phyloP scores from a whole-genome alignment of 2,888 invertebrate species.

The Drosophila anomalata region DNA sequence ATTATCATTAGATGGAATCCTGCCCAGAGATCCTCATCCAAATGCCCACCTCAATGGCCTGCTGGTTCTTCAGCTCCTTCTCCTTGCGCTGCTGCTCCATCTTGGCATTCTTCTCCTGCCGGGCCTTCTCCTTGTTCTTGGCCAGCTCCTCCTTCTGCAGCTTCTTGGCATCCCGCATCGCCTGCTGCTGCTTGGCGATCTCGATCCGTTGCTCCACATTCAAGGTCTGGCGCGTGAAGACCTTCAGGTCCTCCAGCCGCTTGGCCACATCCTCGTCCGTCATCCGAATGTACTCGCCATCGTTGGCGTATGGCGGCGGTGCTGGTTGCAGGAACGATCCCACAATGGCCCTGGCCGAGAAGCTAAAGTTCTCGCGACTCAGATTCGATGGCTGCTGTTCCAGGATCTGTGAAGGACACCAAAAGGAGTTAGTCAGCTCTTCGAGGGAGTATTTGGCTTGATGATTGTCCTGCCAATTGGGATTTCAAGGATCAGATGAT shows the following conservation, averaged over 20 bases:
- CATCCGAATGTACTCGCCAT: slow-evolving; percentile 90
- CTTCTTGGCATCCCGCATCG: slow-evolving; percentile 90
- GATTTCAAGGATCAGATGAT: neutral
- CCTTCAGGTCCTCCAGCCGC: slow-evolving; percentile 88
- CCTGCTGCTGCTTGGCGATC: slow-evolving; percentile 89
- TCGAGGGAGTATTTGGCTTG: neutral
- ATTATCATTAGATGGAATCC: neutral
- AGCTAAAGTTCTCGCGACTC: slow-evolving; percentile 95
- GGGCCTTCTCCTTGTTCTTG: slow-evolving; percentile 85
- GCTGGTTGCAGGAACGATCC: slow-evolving; percentile 95
- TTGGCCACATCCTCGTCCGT: slow-evolving; percentile 93
- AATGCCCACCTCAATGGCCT: slow-evolving; percentile 91
- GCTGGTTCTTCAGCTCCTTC: slow-evolving; percentile 92
- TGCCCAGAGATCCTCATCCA: neutral
- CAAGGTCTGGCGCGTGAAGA: slow-evolving; percentile 87
- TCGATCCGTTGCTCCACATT: slow-evolving; percentile 91
- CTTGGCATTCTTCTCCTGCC: slow-evolving; percentile 90
- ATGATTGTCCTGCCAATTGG: neutral
- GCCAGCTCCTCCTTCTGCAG: slow-evolving; percentile 88
- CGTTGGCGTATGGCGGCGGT: slow-evolving; percentile 86
- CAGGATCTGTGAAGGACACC: slow-evolving; percentile 86
- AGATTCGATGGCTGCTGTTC: slow-evolving; percentile 89
- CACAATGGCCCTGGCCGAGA: slow-evolving; percentile 93
- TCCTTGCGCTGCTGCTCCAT: slow-evolving; percentile 93
- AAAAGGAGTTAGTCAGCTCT: neutral